Evolutionary conservation across 2,888 invertebrate genomes (phyloP), one percentile per base, ranked within the genome.

Genomic region (Metopia argyrocephala): DNA sequence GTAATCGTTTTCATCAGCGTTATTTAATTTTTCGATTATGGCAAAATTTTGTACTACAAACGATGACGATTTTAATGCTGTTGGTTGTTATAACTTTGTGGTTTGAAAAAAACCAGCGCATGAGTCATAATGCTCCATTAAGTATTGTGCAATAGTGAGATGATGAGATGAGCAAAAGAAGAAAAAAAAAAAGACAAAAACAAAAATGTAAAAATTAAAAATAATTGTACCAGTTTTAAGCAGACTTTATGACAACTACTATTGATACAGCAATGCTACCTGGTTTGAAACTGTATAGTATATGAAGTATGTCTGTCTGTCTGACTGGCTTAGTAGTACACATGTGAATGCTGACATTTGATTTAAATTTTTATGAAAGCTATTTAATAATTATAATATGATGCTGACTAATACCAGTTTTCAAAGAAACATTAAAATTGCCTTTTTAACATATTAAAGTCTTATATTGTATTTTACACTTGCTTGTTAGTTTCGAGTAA

Each of bases 61-160:
- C 52, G 38, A 73, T 76, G 80, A 64, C 18, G 54, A 54, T 50
- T 21, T 21, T 50, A 62, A 62, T 70, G 75, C 15, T 71, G 76
- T 18, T 52, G 57, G 57, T 73, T 38, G 48, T 56, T 50, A 65
- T 68, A 50, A 68, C 62, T 15, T 74, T 76, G 65, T 45, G 61
- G 28, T 66, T 78, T 62, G 28, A 45, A 69, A 46, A 28, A 69
- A 54, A 50, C 61, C 28, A 68, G 66, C n/a, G 65, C 56, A 71
- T 81, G 81, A 81, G 69, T 81, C 81, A 81, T n/a, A n/a, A n/a
- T 68, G 45, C 38, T 54, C 23, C 54, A 15, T 71, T 76, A 59
- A 73, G 50, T 23, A 74, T 74, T 61, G 54, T 31, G 21, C 52
- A 70, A 65, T 66, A 61, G 38, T 20, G 31, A 59, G 59, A 65